Evolutionary conservation across 2,888 invertebrate genomes (phyloP).

Genomic region (Mythimna impura): DNA sequence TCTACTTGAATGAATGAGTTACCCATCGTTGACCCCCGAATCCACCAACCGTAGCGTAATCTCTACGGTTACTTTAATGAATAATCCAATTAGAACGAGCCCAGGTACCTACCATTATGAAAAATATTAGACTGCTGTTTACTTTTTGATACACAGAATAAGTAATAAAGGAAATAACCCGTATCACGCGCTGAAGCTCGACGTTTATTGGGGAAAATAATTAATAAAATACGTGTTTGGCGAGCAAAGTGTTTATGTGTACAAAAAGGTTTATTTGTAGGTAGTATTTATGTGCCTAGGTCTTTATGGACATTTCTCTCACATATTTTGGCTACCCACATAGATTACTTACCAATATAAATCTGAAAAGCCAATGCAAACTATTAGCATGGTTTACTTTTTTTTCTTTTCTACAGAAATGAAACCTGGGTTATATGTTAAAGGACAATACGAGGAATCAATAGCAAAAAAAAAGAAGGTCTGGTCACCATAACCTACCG

Average conservation of each 20-base stretch:
- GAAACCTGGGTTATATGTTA: too few relatives aligned
- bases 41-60: slow-evolving; percentile 37
- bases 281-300: slow-evolving; percentile 23
- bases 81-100: slow-evolving; percentile 46
- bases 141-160: slow-evolving; percentile 44
- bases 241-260: slow-evolving; percentile 40
- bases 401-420: too few relatives aligned
- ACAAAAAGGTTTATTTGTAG: slow-evolving; percentile 29
- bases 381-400: too few relatives aligned
- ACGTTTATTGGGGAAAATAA: slow-evolving; percentile 48
- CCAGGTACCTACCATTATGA: slow-evolving; percentile 14
- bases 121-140: slow-evolving; percentile 39
- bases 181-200: slow-evolving; percentile 35
- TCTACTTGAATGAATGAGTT: slow-evolving; percentile 20
- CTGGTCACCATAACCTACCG: too few relatives aligned
- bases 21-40: slow-evolving; percentile 30
- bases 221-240: slow-evolving; percentile 57
- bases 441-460: too few relatives aligned
- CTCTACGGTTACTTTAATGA: slow-evolving; percentile 44
- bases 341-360: not conserved
- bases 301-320: slow-evolving; percentile 11
- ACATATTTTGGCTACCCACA: not conserved
- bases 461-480: too few relatives aligned
- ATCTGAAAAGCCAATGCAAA: not conserved
- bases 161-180: slow-evolving; percentile 42